phyloP scores from a whole-genome alignment of 2,113 vertebrate species.

The Misgurnus mizolepis region DNA sequence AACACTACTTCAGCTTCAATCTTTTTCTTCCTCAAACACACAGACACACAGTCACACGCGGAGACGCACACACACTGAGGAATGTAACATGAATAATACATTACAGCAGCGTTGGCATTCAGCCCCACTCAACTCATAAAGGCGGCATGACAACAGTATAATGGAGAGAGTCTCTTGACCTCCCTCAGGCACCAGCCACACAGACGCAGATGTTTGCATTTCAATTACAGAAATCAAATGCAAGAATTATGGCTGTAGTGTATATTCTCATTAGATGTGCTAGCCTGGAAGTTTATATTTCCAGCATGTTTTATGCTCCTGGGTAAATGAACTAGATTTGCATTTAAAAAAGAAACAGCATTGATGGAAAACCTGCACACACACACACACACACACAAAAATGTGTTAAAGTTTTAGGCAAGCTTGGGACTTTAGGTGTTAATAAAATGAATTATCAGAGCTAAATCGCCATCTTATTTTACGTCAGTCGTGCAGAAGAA shows the following conservation, averaged over 20 bases:
- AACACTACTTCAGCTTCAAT: slow-evolving; percentile 25
- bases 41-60: slow-evolving; percentile 52
- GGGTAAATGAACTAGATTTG: neutral
- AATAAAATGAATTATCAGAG: no score
- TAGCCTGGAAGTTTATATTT: slow-evolving; percentile 1
- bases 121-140: slow-evolving; percentile 69
- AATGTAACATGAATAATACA: slow-evolving; percentile 77
- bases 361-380: neutral
- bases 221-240: slow-evolving; percentile 67
- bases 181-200: slow-evolving; percentile 65
- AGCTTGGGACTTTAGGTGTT: no score
- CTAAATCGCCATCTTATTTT: no score
- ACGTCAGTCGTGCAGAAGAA: no score
- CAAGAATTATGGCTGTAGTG: slow-evolving; percentile 52
- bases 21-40: slow-evolving; percentile 31
- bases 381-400: no score
- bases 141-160: slow-evolving; percentile 76
- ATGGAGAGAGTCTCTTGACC: slow-evolving; percentile 78
- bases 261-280: slow-evolving; percentile 40
- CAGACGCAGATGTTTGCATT: slow-evolving; percentile 74
- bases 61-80: slow-evolving; percentile 71
- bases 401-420: no score
- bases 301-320: neutral
- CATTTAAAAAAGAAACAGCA: neutral
- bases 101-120: slow-evolving; percentile 69